phyloP scores from a whole-genome alignment of 2,113 vertebrate species.

The Machaerirhynchus nigripectus region DNA sequence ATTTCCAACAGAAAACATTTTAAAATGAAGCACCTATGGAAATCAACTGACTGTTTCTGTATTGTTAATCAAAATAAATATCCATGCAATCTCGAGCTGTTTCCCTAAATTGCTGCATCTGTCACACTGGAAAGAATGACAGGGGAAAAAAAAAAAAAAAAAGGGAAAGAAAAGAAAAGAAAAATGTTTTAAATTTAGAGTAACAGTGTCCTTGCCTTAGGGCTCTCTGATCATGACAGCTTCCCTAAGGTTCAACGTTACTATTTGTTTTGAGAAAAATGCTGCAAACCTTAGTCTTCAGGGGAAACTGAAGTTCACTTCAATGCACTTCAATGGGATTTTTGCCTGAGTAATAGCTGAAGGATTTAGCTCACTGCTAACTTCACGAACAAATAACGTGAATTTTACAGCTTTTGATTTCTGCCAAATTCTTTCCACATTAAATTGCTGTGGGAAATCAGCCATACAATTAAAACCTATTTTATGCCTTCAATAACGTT shows the following conservation, averaged over 20 bases:
- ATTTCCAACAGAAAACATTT: conserved; percentile 58
- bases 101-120: background rate
- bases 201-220: background rate
- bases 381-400: conserved; percentile 44
- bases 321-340: background rate
- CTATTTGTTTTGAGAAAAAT: conserved; percentile 29
- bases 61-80: conserved; percentile 12
- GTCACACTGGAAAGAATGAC: background rate
- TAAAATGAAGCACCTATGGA: conserved; percentile 27
- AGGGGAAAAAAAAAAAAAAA: background rate
- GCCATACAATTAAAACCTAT: conserved; percentile 51
- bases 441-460: conserved; percentile 56
- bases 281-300: background rate
- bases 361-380: conserved; percentile 35
- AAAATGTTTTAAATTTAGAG: background rate
- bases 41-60: background rate
- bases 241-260: background rate
- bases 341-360: conserved; percentile 15
- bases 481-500: conserved; percentile 32
- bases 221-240: background rate
- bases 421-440: conserved; percentile 54
- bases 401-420: conserved; percentile 65
- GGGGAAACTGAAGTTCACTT: conserved; percentile 16
- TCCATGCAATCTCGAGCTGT: background rate
- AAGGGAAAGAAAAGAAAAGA: background rate